Conservation (phyloP, 2,113 vertebrate genomes). For the Bubalus kerabau region DNA sequence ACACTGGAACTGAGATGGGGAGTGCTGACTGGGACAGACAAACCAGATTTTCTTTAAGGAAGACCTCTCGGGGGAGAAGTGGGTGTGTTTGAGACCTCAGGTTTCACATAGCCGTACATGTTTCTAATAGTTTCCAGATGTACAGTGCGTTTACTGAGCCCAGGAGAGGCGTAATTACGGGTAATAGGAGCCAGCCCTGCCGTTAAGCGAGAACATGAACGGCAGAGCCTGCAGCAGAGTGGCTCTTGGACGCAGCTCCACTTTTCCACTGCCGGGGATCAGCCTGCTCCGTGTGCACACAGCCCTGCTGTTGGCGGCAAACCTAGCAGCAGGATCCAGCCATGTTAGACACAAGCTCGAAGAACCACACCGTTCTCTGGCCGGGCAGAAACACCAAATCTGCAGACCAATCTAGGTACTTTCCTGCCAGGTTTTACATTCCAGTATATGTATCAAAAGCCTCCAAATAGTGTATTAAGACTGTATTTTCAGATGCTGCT, state of each 20-base stretch:
- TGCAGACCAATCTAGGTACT: neutral
- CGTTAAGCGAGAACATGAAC: neutral
- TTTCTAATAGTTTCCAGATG: slow-evolving; percentile 53
- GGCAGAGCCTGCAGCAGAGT: neutral
- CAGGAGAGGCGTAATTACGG: neutral
- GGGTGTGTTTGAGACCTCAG: neutral
- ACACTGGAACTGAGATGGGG: neutral
- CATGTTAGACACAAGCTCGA: neutral
- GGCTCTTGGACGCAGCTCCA: neutral
- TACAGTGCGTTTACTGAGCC: neutral
- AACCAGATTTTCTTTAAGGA: slow-evolving; percentile 9
- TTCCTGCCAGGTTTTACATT: neutral
- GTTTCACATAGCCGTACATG: slow-evolving; percentile 12
- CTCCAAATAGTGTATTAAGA: neutral
- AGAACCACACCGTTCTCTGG: neutral
- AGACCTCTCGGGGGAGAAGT: neutral
- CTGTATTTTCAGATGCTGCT: neutral
- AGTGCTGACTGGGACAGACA: neutral
- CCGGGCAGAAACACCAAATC: neutral
- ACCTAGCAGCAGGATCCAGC: neutral
- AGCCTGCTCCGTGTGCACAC: accelerated
- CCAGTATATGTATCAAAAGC: neutral
- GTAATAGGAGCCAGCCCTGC: neutral
- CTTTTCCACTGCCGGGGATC: neutral
- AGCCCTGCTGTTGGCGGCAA: neutral